These are phyloP conservation scores for Caenorhabditis afra DNA, from an alignment of 2,888 invertebrate species.

Conservation along the genomic window DNA sequence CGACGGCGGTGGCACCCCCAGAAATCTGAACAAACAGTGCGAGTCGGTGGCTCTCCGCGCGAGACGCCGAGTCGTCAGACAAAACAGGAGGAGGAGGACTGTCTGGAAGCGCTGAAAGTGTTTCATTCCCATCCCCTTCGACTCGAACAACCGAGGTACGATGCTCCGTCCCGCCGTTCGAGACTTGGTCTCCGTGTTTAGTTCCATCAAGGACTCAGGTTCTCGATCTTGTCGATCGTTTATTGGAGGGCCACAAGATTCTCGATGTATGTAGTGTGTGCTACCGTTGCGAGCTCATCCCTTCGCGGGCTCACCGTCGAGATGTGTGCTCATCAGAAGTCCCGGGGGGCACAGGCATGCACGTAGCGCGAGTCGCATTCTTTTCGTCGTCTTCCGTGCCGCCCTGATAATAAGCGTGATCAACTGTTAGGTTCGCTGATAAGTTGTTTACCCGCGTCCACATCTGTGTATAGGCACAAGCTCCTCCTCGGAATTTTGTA, in stretches of 20 bases:
- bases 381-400: constrained; percentile 3
- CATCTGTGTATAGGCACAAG: constrained; percentile 46
- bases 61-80: constrained; percentile 12
- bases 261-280: no score
- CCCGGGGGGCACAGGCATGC: not conserved
- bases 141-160: not conserved
- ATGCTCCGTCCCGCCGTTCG: no score
- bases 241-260: no score
- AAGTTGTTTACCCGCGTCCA: constrained; percentile 49
- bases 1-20: constrained; percentile 43
- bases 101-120: constrained; percentile 22
- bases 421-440: constrained; percentile 52
- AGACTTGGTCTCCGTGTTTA: no score
- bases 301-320: not conserved
- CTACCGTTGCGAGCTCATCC: constrained; percentile 12
- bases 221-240: no score
- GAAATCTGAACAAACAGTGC: constrained; percentile 53
- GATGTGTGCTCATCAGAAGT: constrained; percentile 21
- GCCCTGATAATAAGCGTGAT: constrained; percentile 21
- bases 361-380: constrained; percentile 2
- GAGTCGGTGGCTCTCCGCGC: no score
- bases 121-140: not conserved
- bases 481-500: constrained; percentile 45
- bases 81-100: constrained; percentile 25
- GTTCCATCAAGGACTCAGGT: no score